Base-by-base conservation (phyloP, 1,140 invertebrate genomes). In the Tenebrio molitor region DNA sequence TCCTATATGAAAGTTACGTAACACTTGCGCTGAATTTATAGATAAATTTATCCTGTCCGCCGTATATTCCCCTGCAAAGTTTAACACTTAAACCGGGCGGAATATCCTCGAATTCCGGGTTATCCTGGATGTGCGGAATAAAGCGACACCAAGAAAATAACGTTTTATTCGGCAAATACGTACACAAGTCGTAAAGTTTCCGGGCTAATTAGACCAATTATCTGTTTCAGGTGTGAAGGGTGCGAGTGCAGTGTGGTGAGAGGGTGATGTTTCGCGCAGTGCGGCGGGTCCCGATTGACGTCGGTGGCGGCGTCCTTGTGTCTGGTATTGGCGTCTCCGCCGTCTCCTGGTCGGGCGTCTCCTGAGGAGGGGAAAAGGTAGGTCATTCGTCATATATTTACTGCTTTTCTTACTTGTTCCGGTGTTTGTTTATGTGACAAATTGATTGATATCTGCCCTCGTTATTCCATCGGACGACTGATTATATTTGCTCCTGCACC, bases 261-360 rank as follows among this genome's bases (percentile, higher is more conserved):
- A 67, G 16, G 39, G 64, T 68, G 36, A 66, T 42, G 33, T 68
- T 64, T 72, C 78, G 78, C 76, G 76, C 73, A 76, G 73, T 78
- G 76, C 74, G 73, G 66, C 65, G 74, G 16, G 58, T 58, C 23
- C 50, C 70, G 69, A 73, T 71, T 69, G 42, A 44, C 68, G 62
- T 39, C 67, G 69, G 41, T 63, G 76, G 41, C 67, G 76, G 75
- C 76, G 76, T 76, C 78, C 71, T 73, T 76, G 50, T 75, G 74
- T 73, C 72, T 77, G 68, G 65, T 68, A 65, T 53, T 25, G 76
- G 73, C 74, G 70, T 74, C 74, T 71, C 67, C 71, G 44, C 39
- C 68, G 64, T 68, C 68, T 65, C 42, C 42, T 53, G 12, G 42
- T 14, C 67, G 69, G 42, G 64, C 69, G 70, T 72, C 69, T 25